Evolutionary conservation across 2,888 invertebrate species (phyloP).

Genomic region (Pseudoips prasinana): DNA sequence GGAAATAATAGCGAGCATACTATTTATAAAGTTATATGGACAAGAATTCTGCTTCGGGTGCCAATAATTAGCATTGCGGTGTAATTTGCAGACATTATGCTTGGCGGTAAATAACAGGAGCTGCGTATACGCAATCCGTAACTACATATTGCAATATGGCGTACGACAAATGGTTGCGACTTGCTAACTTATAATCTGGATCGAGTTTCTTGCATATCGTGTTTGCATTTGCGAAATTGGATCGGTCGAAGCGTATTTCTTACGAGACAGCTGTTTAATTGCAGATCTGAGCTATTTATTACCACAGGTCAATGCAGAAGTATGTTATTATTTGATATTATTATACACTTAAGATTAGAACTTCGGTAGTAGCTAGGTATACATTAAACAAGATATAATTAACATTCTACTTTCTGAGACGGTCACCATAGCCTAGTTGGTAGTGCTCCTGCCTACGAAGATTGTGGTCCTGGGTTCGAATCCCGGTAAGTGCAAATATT

Average conservation of each 20-base stretch:
- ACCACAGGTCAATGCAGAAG: slow-evolving; percentile 25
- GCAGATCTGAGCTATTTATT: slow-evolving; percentile 37
- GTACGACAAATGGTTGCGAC: slow-evolving; percentile 65
- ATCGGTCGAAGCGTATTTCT: slow-evolving; percentile 40
- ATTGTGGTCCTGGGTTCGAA: too few relatives aligned
- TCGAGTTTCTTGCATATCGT: slow-evolving; percentile 67
- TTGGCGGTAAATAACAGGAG: slow-evolving; percentile 69
- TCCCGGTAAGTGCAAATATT: too few relatives aligned
- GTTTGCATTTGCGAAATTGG: slow-evolving; percentile 55
- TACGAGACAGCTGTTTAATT: slow-evolving; percentile 51
- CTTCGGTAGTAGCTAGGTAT: too few relatives aligned
- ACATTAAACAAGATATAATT: too few relatives aligned
- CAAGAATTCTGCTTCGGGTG: slow-evolving; percentile 42
- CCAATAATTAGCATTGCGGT: slow-evolving; percentile 58
- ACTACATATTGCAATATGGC: slow-evolving; percentile 52
- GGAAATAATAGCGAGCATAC: slow-evolving; percentile 34
- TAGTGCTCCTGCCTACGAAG: too few relatives aligned
- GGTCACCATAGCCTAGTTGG: too few relatives aligned
- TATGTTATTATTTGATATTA: slow-evolving; percentile 34
- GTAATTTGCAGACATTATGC: slow-evolving; percentile 72
- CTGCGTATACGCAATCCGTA: slow-evolving; percentile 55
- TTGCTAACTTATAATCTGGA: slow-evolving; percentile 60
- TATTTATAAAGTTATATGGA: slow-evolving; percentile 35
- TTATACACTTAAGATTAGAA: too few relatives aligned
- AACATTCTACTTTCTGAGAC: too few relatives aligned